phyloP scores from a whole-genome alignment of 2,113 vertebrate genomes.

The Acrocephalus arundinaceus region DNA sequence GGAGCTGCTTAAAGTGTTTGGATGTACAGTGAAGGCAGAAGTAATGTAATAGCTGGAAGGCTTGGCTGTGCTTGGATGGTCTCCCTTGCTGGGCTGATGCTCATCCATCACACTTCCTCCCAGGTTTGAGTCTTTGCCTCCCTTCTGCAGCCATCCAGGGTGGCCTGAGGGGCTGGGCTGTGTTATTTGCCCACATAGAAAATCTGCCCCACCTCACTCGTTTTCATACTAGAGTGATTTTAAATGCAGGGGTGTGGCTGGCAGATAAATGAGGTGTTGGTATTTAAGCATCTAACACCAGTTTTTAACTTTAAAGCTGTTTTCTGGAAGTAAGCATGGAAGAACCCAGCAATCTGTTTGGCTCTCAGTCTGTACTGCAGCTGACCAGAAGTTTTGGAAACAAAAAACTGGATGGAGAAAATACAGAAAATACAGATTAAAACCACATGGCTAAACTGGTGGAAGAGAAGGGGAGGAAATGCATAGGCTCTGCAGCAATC shows the following conservation, averaged over 20 bases:
- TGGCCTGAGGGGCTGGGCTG: background rate
- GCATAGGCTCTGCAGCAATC: background rate
- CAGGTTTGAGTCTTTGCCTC: background rate
- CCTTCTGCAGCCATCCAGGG: background rate
- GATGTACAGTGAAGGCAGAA: background rate
- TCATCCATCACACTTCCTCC: background rate
- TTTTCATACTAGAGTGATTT: background rate
- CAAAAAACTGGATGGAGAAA: slow-evolving; percentile 32
- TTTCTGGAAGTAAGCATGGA: slow-evolving; percentile 53
- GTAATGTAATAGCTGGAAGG: background rate
- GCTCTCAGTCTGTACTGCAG: slow-evolving; percentile 6
- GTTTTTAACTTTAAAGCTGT: background rate
- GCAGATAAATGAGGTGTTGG: background rate
- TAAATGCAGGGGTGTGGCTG: background rate
- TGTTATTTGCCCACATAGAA: background rate
- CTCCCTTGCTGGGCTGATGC: background rate
- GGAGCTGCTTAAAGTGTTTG: background rate
- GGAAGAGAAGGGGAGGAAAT: slow-evolving; percentile 8
- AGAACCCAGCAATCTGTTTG: slow-evolving; percentile 51
- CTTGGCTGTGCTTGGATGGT: background rate
- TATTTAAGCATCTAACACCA: background rate
- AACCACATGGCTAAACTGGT: slow-evolving; percentile 14
- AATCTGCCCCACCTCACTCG: background rate
- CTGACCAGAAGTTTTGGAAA: slow-evolving; percentile 51
- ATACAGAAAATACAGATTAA: slow-evolving; percentile 46